Base-by-base conservation (phyloP, 2,888 invertebrate species). In the Odontocolon sp. region DNA sequence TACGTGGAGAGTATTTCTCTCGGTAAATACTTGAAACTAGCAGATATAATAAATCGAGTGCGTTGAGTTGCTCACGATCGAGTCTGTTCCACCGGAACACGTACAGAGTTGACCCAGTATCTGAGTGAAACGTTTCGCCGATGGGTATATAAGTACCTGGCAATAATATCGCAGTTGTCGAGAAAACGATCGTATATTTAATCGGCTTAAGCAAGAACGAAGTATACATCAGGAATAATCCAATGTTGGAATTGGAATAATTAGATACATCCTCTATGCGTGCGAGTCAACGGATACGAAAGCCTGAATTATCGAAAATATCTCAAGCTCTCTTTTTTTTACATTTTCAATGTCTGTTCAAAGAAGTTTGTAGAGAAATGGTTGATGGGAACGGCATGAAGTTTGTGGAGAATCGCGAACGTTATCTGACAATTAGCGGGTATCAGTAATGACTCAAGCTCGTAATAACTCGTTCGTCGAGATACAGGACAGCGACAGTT, bases 31-130 rank as follows among this genome's bases (percentile, higher is more conserved):
- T 64, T 70, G n/a, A 64, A 59, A 64, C 57, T 47, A 70, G 69
- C 45, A n/a, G 59, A 45, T 61, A 70, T 66, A 70, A 70, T 75
- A 66, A 75, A 75, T 75, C 75, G 66, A 57, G 36, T 59, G 57
- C 45, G 31, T 11, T 31, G 16, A 45, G 31, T 54, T 54, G 36
- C 47, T 45, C 18, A 8, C 21, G 21, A 11, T 11, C 42, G 63
- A 33, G 33, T 63, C 11, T 21, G 47, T 23, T 3, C 26, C 42
- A 40, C 40, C 28, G 31, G 21, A 64, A 59, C 36, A 66, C 23
- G 42, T 50, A 75, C 71, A 77, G 77, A 77, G 72, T 79, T 79
- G 79, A 79, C 79, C 79, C 77, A 79, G 70, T 79, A 79, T 79
- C 59, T 57, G 75, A 77, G 79, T 74, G 77, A 79, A 79, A 79